These are phyloP conservation scores for Chrysina gloriosa DNA, from an alignment of 2,888 invertebrate species.

Conservation along the genomic window DNA sequence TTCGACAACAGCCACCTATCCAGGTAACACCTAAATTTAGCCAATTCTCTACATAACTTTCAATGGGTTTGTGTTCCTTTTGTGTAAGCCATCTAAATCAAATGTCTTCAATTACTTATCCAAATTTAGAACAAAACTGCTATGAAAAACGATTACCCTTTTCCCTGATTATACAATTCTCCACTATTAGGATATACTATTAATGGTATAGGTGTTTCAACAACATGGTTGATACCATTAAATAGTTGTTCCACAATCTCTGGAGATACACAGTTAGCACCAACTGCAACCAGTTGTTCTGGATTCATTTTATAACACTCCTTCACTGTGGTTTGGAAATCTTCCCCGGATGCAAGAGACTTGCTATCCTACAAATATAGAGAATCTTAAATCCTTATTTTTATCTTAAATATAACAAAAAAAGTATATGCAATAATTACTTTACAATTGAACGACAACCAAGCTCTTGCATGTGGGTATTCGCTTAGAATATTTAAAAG, in stretches of 20 bases:
- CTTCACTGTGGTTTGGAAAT: constrained; percentile 75
- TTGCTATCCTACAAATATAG: constrained; percentile 64
- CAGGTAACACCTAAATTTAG: constrained; percentile 79
- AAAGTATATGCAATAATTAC: constrained; percentile 63
- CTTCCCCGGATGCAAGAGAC: constrained; percentile 80
- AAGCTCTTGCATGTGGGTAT: constrained; percentile 81
- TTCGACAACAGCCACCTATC: constrained; percentile 90
- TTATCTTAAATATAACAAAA: not conserved
- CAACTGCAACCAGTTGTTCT: constrained; percentile 81
- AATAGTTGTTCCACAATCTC: constrained; percentile 70
- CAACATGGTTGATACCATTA: constrained; percentile 65
- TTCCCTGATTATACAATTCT: constrained; percentile 75
- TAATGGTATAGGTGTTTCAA: constrained; percentile 71
- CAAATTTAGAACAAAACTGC: not conserved
- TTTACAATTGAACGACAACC: constrained; percentile 88
- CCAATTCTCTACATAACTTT: constrained; percentile 82
- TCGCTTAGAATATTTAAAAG: constrained; percentile 81
- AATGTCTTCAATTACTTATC: not conserved
- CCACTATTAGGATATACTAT: constrained; percentile 93
- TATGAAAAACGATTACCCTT: constrained; percentile 65
- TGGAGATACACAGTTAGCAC: constrained; percentile 86
- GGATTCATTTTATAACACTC: constrained; percentile 70
- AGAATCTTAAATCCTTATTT: constrained; percentile 1
- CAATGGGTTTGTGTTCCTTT: constrained; percentile 73
- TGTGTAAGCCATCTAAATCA: constrained; percentile 73